A percentile compares a stretch with the other conserved stretches of the same genome.
These are phyloP conservation scores for Aphidius colemani DNA, from an alignment of 2,888 invertebrate species.

Conservation along the genomic window DNA sequence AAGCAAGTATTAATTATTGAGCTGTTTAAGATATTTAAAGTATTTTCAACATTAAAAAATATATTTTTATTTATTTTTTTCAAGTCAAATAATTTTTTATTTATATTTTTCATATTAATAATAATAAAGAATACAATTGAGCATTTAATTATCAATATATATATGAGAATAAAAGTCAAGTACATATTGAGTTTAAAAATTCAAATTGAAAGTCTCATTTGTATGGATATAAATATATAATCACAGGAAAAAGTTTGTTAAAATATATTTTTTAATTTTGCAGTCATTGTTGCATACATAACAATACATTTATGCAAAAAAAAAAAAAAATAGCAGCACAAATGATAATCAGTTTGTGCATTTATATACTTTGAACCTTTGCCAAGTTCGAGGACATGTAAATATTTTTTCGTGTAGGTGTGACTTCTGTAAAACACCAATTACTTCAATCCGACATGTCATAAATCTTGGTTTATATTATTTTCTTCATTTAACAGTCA, in stretches of 20 bases:
- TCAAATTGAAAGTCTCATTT: no score
- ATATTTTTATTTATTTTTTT: no score
- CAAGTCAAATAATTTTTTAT: no score
- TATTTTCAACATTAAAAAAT: no score
- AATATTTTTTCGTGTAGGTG: constrained; percentile 24
- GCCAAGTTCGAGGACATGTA: constrained; percentile 18
- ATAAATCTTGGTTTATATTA: constrained; percentile 12
- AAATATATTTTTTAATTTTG: constrained; percentile 22
- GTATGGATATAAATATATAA: constrained; percentile 21
- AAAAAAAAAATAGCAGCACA: no score
- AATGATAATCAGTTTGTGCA: constrained; percentile 2
- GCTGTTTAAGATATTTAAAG: no score
- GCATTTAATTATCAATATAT: no score
- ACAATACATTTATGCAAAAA: not conserved
- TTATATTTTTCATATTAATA: no score
- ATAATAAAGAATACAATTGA: no score
- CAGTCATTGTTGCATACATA: not conserved
- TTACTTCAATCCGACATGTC: constrained; percentile 17
- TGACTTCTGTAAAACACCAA: constrained; percentile 19
- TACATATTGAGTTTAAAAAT: no score
- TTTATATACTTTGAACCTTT: constrained; percentile 33
- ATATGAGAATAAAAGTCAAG: no score
- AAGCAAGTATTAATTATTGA: no score
- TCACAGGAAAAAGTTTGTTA: constrained; percentile 36
- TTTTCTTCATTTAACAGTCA: constrained; percentile 27